Percentiles rank a stretch among this genome's conserved stretches.
phyloP scores from a whole-genome alignment of 2,797 vertebrate genomes.

The Lemur catta region DNA sequence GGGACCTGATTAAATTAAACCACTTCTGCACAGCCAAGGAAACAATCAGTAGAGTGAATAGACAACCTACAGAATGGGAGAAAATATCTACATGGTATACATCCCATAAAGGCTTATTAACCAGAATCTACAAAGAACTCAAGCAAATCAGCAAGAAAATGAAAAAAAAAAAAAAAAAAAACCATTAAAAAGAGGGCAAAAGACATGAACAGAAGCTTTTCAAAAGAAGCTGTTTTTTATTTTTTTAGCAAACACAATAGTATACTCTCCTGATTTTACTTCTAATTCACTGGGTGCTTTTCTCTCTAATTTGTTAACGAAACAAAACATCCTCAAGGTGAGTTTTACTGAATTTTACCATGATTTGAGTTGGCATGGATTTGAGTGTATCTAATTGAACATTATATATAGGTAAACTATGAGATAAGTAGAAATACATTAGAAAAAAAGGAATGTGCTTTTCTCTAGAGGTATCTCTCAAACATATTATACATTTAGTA shows the following conservation, averaged over 20 bases:
- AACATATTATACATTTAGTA: not conserved
- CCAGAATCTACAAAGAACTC: no score
- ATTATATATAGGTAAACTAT: not conserved
- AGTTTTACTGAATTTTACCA: not conserved
- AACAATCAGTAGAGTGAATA: no score
- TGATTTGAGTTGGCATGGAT: not conserved
- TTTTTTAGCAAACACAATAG: not conserved
- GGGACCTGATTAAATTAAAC: no score
- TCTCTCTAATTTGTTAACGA: not conserved
- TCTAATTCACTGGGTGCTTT: not conserved
- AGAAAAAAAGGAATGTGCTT: not conserved
- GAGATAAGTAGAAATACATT: not conserved
- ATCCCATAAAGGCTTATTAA: no score
- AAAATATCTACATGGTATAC: no score
- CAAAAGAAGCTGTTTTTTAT: not conserved
- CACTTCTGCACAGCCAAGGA: no score
- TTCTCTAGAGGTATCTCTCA: not conserved
- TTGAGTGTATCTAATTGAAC: not conserved
- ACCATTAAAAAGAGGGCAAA: no score
- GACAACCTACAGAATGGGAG: no score
- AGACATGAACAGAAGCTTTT: no score
- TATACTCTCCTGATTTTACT: not conserved
- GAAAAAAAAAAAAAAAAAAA: no score
- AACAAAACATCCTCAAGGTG: not conserved
- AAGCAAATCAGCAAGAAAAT: no score